Base-by-base conservation (phyloP, 2,888 invertebrate species). In the Malachius bipustulatus region DNA sequence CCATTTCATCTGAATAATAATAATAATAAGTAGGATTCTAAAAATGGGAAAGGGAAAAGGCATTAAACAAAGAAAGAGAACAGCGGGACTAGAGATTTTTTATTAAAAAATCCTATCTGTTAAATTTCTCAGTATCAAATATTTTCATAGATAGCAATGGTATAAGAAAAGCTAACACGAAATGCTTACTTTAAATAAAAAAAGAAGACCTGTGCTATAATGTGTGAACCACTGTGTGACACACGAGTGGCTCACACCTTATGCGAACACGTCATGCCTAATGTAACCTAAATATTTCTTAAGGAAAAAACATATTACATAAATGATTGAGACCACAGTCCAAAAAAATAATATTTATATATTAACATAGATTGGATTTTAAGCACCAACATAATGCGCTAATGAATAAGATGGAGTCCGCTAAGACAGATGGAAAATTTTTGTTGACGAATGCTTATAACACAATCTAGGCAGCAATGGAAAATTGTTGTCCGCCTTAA, bases 11-110 rank as follows among this genome's bases (percentile, higher is more conserved):
- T n/a, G n/a, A n/a, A n/a, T n/a, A n/a, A n/a, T n/a, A n/a, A n/a
- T n/a, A n/a, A n/a, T n/a, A n/a, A n/a, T n/a, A n/a, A n/a, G n/a
- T n/a, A n/a, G n/a, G n/a, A n/a, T n/a, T n/a, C n/a, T n/a, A n/a
- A n/a, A n/a, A 12, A 32, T 9, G 27, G 27, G 26, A 32, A 26
- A 26, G 28, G 32, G 30, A 13, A 2, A 38, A 41, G 39, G 41
- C 39, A 31, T 30, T 33, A 9, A 9, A 8, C 31, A 43, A 55
- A 55, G 52, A 54, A 55, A 56, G 54, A 55, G 49, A 55, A 54
- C 67, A 70, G 70, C 70, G 70, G 71, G 74, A 75, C 75, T 75
- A 75, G 74, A 74, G 71, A 72, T 70, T 72, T 72, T 66, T 57
- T 57, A 60, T 59, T 59, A 59, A 62, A 62, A 61, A 61, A 59